Base-by-base conservation (phyloP, 1,140 invertebrate species). In the Procambarus virginalis region DNA sequence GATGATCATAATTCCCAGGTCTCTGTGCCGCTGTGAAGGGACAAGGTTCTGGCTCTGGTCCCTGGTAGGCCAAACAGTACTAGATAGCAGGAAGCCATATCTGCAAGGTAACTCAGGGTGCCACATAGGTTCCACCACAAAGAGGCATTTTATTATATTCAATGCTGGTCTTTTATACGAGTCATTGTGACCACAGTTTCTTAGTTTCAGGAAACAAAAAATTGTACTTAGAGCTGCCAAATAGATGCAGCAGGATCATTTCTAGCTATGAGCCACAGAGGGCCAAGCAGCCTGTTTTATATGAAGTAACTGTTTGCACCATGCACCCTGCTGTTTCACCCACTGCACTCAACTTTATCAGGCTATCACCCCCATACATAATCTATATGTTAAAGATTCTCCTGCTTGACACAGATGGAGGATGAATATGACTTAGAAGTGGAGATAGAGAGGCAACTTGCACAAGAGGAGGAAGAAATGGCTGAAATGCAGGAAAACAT, bases 381-480 rank as follows among this genome's bases (percentile, higher is more conserved):
- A 6, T 6, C 20, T 70, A 8, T 70, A 10, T 70, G 10, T 17
- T 70, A 34, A 55, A 70, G 77, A 48, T 12, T 46, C 49, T 77
- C 81, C 17, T 46, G 1, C 55, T 17, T 89, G 12, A 75, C 80
- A 34, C 91, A 93, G 86, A 93, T 93, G 93, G 93, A 94, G 86
- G 93, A 94, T 90, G 93, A 93, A 78, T 92, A 93, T 90, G 93
- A 94, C 79, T 78, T 93, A 73, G 93, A 94, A 77, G 93, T 93
- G 78, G 93, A 94, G 89, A 92, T 94, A 45, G 93, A 93, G 76
- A 81, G 91, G 20, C 93, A 94, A 82, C 58, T 94, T 4, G 93
- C 92, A 14, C 93, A 93, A 2, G 93, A 93, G 91, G 92, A 93
- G 55, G 92, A 92, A 64, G 93, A 93, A 68, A 92, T 92, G 46